A percentile compares a stretch with the other conserved stretches of the same genome.
Conservation (phyloP, 1,140 invertebrate genomes). For the Macrosteles quadrilineatus region DNA sequence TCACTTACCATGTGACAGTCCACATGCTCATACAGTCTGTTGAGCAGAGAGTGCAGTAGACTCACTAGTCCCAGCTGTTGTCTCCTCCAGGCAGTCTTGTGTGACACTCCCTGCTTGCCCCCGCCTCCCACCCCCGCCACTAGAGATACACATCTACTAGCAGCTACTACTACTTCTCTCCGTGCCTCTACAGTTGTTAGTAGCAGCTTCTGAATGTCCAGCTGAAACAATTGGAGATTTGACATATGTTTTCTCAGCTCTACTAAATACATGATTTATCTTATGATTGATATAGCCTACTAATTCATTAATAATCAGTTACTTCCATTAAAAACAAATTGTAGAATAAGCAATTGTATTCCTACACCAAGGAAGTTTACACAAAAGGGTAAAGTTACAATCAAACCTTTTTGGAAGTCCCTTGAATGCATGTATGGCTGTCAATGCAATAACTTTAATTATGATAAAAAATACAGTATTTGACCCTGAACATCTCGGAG, state of each 20-base stretch:
- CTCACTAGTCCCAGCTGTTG: background rate
- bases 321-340: background rate
- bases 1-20: no score
- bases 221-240: background rate
- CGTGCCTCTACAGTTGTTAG: background rate
- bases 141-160: background rate
- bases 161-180: background rate
- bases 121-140: constrained; percentile 4
- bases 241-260: background rate
- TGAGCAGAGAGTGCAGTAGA: constrained; percentile 3
- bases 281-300: background rate
- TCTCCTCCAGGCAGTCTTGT: constrained; percentile 1
- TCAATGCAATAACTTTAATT: no score
- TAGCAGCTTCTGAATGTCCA: background rate
- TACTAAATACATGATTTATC: no score
- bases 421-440: no score
- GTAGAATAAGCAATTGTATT: background rate
- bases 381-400: no score
- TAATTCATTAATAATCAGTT: background rate
- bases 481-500: no score
- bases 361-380: background rate
- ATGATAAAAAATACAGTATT: no score
- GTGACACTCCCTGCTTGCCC: constrained; percentile 7
- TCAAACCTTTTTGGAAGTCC: no score
- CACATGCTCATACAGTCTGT: background rate